Conservation (phyloP, 2,113 vertebrate species). For the Dryoscopus gambensis region DNA sequence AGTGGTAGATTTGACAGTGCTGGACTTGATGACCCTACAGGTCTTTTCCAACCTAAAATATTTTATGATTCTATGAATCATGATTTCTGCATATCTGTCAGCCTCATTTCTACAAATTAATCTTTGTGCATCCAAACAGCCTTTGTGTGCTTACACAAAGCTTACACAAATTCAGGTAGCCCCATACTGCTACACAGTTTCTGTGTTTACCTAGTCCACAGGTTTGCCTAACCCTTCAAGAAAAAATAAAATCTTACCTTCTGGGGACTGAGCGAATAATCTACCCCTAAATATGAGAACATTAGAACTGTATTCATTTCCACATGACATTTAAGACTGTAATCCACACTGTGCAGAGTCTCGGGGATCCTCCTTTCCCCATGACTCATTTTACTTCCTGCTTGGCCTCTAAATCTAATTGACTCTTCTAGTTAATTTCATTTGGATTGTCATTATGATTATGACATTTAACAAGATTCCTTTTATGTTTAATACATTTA, state of each 20-base stretch:
- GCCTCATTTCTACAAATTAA: neutral
- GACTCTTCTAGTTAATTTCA: conserved; percentile 51
- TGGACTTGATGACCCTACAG: neutral
- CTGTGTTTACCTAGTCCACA: neutral
- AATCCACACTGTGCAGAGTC: neutral
- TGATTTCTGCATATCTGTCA: neutral
- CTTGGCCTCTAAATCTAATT: conserved; percentile 57
- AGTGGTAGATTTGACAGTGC: neutral
- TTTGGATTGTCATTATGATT: conserved; percentile 51
- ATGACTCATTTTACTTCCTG: conserved; percentile 44
- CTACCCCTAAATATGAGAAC: neutral
- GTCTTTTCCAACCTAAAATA: neutral
- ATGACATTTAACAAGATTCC: conserved; percentile 57
- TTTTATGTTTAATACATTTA: conserved; percentile 49
- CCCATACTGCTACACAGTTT: neutral
- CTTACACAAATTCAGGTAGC: neutral
- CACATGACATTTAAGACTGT: conserved; percentile 44
- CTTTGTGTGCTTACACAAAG: neutral
- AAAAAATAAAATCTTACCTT: neutral
- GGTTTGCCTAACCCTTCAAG: neutral
- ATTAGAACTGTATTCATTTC: conserved; percentile 16
- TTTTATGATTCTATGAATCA: neutral
- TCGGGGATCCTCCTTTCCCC: conserved; percentile 13
- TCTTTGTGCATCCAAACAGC: neutral
- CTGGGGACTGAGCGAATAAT: neutral